Base-by-base conservation (phyloP, 2,797 vertebrate species). In the Chelidonichthys spinosus region DNA sequence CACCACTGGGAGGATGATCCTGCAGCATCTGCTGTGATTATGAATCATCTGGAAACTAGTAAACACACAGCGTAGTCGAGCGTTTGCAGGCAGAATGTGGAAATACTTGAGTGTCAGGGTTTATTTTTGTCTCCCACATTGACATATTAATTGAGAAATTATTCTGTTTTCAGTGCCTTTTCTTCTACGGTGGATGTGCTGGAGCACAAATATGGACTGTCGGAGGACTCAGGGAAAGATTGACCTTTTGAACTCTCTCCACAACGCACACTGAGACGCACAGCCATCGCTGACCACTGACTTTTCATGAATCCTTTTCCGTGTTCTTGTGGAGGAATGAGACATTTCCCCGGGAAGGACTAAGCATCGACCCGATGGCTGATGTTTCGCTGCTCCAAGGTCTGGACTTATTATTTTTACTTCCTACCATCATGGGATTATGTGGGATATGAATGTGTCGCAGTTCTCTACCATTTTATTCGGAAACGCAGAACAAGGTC, bases 181-280 rank as follows among this genome's bases (percentile, higher is more conserved):
- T 86, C 91, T 7, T 85, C 93, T 1, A 98, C 98, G 0, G 82
- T 96, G 44, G 91, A 95, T 18, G 90, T 97, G 83, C 94, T 99
- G 75, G 86, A 93, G 81, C 88, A 79, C 83, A 97, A 97, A 90
- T 96, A 97, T 0, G 93, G 95, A 56, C 93, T 99, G 91, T 90
- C 90, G 67, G 85, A 90, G 68, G 73, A 90, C 72, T 71, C 64
- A 0, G 80, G 64, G 50, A 49, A 74, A 44, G 75, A 85, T 44
- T 91, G 80, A 92, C 71, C 64, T 56, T 15, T 74, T 75, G 68
- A 72, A 58, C 78, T 58, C 52, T 58, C 79, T 72, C 64, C n/a
- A n/a, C 64, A 53, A 74, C 61, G 32, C 76, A 76, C 5, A 50
- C 82, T 82, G 78, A 88, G 75, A 86, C 60, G 76, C 90, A 90